phyloP scores from a whole-genome alignment of 2,797 vertebrate genomes.

The Diplodus sargus region DNA sequence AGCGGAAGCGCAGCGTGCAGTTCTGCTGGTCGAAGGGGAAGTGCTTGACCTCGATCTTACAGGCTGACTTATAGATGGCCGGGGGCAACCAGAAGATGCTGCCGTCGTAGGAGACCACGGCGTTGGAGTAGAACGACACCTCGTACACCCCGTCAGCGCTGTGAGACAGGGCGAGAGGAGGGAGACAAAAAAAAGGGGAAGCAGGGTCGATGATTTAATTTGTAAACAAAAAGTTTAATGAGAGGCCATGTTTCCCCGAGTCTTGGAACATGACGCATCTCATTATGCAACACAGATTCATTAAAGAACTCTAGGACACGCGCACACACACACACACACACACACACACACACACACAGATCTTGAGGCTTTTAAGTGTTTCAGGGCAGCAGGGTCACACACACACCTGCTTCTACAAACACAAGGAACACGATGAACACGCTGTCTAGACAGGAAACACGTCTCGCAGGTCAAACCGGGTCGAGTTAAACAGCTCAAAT shows the following conservation, averaged over 20 bases:
- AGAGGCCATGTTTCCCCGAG: constrained; percentile 19
- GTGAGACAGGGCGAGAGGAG: constrained; percentile 20
- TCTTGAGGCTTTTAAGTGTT: constrained; percentile 18
- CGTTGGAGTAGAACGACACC: constrained; percentile 98
- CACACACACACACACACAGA: neutral
- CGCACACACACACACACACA: constrained; percentile 1
- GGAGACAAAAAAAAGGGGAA: neutral
- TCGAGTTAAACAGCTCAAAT: constrained; percentile 37
- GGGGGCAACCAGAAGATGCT: constrained; percentile 98
- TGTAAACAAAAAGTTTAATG: constrained; percentile 10
- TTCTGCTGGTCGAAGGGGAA: constrained; percentile 99
- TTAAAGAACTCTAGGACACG: constrained; percentile 19
- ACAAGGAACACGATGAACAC: constrained; percentile 19
- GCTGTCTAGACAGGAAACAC: constrained; percentile 41
- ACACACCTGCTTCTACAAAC: constrained; percentile 25
- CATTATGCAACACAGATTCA: constrained; percentile 29
- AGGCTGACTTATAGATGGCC: constrained; percentile 97
- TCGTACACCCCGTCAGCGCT: constrained; percentile 98
- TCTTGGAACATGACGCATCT: constrained; percentile 24
- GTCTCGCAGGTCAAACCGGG: constrained; percentile 26
- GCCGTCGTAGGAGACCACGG: constrained; percentile 94
- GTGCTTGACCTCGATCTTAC: constrained; percentile 98
- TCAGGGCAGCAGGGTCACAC: constrained; percentile 16
- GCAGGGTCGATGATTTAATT: constrained; percentile 6
- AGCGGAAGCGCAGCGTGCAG: constrained; percentile 97